These are phyloP conservation scores for Papilio polyxenes DNA, from an alignment of 1,140 invertebrate genomes.

Conservation along the genomic window DNA sequence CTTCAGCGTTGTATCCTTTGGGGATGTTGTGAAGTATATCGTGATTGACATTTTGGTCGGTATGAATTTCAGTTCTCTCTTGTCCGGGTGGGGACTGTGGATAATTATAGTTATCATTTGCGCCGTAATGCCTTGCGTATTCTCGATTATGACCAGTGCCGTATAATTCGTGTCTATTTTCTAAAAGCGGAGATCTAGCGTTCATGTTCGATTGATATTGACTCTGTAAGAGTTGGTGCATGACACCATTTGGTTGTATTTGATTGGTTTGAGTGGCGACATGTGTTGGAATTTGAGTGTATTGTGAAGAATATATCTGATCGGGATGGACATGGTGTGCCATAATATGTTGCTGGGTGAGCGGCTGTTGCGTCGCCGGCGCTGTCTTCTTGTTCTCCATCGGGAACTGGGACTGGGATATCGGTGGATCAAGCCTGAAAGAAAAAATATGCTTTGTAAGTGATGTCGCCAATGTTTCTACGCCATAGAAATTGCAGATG, in stretches of 20 bases:
- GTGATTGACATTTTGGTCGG: conserved; percentile 74
- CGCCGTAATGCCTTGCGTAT: conserved; percentile 73
- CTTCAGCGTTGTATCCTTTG: conserved; percentile 78
- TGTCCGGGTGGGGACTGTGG: conserved; percentile 66
- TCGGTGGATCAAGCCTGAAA: conserved; percentile 86
- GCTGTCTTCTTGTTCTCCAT: conserved; percentile 86
- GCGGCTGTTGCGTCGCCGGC: conserved; percentile 76
- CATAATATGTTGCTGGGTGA: conserved; percentile 77
- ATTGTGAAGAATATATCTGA: conserved; percentile 74
- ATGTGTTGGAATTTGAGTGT: conserved; percentile 68
- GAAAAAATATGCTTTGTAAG: conserved; percentile 46
- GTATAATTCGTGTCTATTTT: conserved; percentile 79
- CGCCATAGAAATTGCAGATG: neutral
- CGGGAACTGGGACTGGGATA: conserved; percentile 82
- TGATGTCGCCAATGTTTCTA: neutral
- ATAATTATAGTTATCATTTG: conserved; percentile 76
- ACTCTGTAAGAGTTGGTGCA: conserved; percentile 74
- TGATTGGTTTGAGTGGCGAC: conserved; percentile 78
- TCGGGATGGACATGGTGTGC: conserved; percentile 77
- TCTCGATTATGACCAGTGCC: conserved; percentile 76
- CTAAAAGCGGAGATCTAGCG: conserved; percentile 76
- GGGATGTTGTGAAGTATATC: conserved; percentile 73
- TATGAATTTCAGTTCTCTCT: conserved; percentile 67
- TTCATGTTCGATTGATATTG: conserved; percentile 77
- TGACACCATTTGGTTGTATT: conserved; percentile 76